These are phyloP conservation scores for Micromussa lordhowensis DNA, from an alignment of 92 coral and sea anemone species.

Conservation along the genomic window DNA sequence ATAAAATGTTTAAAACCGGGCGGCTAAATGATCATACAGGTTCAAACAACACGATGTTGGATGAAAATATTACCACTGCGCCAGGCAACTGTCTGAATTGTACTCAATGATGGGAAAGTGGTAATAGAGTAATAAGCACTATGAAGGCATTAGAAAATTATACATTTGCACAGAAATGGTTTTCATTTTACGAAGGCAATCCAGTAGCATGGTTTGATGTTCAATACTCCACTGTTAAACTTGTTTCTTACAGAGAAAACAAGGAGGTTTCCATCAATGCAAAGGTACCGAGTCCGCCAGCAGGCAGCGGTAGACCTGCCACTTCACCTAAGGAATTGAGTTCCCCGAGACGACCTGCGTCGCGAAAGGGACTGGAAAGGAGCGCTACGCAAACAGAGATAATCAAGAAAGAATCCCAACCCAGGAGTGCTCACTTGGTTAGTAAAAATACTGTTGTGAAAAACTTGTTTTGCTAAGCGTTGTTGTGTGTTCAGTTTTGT, in stretches of 20 bases:
- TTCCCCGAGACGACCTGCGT: slow-evolving; percentile 41
- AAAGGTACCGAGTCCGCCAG: slow-evolving; percentile 10
- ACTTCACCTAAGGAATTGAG: slow-evolving; percentile 31
- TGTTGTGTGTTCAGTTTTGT: background rate
- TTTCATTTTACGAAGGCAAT: background rate
- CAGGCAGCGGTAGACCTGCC: slow-evolving; percentile 1
- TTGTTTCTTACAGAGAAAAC: slow-evolving; percentile 22
- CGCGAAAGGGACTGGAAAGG: slow-evolving; percentile 46
- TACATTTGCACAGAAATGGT: background rate
- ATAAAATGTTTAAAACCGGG: no score
- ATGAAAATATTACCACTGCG: no score
- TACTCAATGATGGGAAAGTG: background rate
- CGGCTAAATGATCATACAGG: no score
- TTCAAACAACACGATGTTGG: no score
- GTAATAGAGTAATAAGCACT: background rate
- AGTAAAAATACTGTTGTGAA: background rate
- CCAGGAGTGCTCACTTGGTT: slow-evolving; percentile 43
- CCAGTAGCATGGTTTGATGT: background rate
- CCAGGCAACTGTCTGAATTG: background rate
- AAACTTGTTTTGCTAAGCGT: background rate
- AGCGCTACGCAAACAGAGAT: slow-evolving; percentile 38
- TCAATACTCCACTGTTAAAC: background rate
- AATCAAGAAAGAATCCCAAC: slow-evolving; percentile 31
- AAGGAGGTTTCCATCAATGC: background rate
- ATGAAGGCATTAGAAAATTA: background rate